A percentile compares a stretch with the other conserved stretches of the same genome.
These are phyloP conservation scores for Neogobius melanostomus DNA, from an alignment of 2,113 vertebrate genomes.

Conservation along the genomic window DNA sequence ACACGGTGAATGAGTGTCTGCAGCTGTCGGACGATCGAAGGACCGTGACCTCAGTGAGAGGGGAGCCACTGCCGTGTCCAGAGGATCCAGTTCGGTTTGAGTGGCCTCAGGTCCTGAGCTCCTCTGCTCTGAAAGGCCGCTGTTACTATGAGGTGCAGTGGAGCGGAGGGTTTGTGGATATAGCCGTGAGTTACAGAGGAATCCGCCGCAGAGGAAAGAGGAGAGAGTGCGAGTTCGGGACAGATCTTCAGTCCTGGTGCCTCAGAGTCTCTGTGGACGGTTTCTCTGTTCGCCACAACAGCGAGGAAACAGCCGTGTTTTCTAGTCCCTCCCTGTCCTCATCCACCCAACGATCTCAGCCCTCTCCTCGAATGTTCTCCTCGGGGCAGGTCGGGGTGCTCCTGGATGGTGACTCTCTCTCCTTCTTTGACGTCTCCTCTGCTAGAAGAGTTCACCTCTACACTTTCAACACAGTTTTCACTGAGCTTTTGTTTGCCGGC, in stretches of 20 bases:
- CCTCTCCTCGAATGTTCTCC: neutral
- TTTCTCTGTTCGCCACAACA: constrained; percentile 6
- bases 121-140: neutral
- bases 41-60: neutral
- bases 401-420: neutral
- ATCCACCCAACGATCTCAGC: too few species aligned
- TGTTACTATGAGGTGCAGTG: constrained; percentile 1
- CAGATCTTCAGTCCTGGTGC: neutral
- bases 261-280: neutral
- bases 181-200: neutral
- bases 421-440: neutral
- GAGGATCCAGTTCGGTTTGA: neutral
- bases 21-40: neutral
- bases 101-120: neutral
- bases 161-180: neutral
- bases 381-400: neutral
- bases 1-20: neutral
- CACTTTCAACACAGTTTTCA: neutral
- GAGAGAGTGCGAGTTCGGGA: neutral
- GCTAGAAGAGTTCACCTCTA: neutral
- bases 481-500: neutral
- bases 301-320: neutral
- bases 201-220: neutral
- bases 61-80: neutral
- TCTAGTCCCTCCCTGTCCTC: neutral